A percentile compares a stretch with the other conserved stretches of the same genome.
phyloP scores from a whole-genome alignment of 1,140 invertebrate species.

The Drosophila burlai region DNA sequence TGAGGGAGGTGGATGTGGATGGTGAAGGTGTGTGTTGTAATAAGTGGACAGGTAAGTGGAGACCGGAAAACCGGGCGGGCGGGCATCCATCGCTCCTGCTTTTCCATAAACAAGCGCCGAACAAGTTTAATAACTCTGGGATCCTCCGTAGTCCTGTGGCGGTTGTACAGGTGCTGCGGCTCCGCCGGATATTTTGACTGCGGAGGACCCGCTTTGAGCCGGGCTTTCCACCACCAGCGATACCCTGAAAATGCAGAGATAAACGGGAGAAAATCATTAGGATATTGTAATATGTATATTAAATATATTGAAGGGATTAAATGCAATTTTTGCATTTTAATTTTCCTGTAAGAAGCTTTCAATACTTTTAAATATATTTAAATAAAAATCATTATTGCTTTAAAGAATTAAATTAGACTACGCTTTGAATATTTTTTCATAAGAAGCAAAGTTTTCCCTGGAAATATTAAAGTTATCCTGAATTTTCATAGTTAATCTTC shows the following conservation, averaged over 20 bases:
- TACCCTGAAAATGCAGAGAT: background rate
- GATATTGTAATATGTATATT: background rate
- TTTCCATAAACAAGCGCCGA: slow-evolving; percentile 51
- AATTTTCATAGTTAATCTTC: background rate
- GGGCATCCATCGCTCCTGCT: background rate
- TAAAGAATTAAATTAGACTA: too few species aligned
- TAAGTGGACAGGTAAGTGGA: slow-evolving; percentile 4
- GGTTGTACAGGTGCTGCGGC: slow-evolving; percentile 33
- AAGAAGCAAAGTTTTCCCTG: too few species aligned
- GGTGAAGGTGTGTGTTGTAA: too few species aligned
- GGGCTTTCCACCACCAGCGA: background rate
- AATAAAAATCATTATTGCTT: too few species aligned
- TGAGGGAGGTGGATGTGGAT: background rate
- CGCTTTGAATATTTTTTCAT: too few species aligned
- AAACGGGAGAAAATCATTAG: background rate
- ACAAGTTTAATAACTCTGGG: slow-evolving; percentile 62
- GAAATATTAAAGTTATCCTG: too few species aligned
- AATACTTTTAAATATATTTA: background rate
- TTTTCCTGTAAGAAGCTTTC: background rate
- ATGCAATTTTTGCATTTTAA: background rate
- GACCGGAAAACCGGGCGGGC: background rate
- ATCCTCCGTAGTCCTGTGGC: slow-evolving; percentile 21
- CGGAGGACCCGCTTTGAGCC: slow-evolving; percentile 4
- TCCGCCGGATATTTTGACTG: slow-evolving; percentile 37
- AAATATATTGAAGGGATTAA: too few species aligned